Evolutionary conservation across 2,113 vertebrate genomes (phyloP).

Genomic region (Malaclemys terrapin): DNA sequence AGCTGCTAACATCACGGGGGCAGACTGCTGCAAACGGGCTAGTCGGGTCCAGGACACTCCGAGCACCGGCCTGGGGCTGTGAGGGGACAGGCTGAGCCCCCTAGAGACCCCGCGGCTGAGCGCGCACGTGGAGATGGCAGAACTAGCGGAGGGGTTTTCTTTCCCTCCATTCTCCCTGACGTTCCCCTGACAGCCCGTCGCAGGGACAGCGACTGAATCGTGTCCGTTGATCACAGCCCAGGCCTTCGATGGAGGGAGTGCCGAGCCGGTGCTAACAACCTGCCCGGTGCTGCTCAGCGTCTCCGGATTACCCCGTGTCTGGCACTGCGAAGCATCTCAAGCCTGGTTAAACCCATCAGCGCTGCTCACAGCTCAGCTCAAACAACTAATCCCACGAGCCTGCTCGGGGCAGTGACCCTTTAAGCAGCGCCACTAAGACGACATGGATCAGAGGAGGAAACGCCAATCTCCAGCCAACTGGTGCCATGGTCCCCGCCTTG

Average conservation of each 20-base stretch:
- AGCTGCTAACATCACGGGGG: no score
- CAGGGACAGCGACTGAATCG: no score
- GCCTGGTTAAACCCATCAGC: fast-evolving
- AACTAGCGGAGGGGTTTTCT: not conserved
- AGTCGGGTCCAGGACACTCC: not conserved
- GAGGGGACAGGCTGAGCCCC: not conserved
- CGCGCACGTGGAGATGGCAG: not conserved
- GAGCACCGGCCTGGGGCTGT: not conserved
- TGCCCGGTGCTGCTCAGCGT: no score
- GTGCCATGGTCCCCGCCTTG: fast-evolving
- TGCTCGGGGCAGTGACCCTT: not conserved
- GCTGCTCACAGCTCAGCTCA: fast-evolving
- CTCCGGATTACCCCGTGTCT: not conserved
- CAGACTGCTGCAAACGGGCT: no score
- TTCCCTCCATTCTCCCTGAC: no score
- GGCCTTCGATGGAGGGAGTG: no score
- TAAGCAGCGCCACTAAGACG: not conserved
- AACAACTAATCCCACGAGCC: fast-evolving
- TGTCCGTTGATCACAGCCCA: no score
- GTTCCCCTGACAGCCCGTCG: not conserved
- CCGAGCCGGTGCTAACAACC: no score
- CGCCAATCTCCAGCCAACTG: fast-evolving
- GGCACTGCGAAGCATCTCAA: fast-evolving
- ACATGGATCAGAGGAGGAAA: not conserved
- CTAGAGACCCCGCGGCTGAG: not conserved